phyloP scores from a whole-genome alignment of 2,113 vertebrate species.

The Boulengeromyrus knoepffleri region DNA sequence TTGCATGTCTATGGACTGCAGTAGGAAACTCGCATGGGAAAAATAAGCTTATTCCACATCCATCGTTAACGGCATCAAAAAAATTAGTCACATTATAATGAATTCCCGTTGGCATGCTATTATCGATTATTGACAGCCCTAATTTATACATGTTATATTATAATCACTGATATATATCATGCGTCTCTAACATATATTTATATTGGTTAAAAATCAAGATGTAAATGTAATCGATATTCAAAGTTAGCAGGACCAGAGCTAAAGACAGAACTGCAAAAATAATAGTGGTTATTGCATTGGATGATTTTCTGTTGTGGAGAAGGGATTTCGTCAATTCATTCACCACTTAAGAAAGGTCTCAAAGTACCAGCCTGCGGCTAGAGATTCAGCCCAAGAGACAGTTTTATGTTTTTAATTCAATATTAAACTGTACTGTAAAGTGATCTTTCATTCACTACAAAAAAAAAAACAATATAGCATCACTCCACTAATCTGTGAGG shows the following conservation, averaged over 20 bases:
- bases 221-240: no score
- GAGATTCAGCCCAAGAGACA: neutral
- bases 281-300: neutral
- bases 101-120: no score
- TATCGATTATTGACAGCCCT: no score
- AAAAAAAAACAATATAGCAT: neutral
- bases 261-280: neutral
- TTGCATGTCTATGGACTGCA: neutral
- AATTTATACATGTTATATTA: no score
- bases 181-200: neutral
- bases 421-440: neutral
- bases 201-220: no score
- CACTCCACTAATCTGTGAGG: neutral
- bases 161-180: no score
- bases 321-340: neutral
- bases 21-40: neutral
- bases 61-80: neutral
- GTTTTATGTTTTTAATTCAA: neutral
- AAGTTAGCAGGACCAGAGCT: no score
- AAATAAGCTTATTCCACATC: neutral
- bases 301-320: neutral
- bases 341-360: neutral
- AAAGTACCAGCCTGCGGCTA: neutral
- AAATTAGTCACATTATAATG: no score
- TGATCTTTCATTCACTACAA: neutral